Base-by-base conservation (phyloP, 1,140 invertebrate species). In the Popillia japonica region DNA sequence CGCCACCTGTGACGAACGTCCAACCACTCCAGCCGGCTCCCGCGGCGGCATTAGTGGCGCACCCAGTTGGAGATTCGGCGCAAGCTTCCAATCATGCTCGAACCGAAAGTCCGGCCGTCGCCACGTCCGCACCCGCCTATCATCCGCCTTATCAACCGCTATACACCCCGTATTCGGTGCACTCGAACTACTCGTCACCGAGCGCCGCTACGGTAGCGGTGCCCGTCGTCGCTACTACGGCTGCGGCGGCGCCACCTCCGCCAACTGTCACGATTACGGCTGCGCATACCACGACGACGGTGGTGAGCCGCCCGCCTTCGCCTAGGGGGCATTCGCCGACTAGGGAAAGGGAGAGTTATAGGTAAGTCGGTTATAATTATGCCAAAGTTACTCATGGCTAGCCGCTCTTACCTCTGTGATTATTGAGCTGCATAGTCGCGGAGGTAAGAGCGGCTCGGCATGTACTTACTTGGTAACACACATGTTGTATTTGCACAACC, bases 301-400 rank as follows among this genome's bases (percentile, higher is more conserved):
- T 34, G 20, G 76, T 79, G 34, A 79, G 80, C 27, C 59, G 68
- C 11, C 40, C 81, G n/a, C 76, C 82, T n/a, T 94, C 93, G 14
- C 94, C 94, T 7, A 89, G 93, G 80, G 92, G 92, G 74, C 93
- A 94, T 83, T 94, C 92, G 86, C 93, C 94, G 9, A 92, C 87
- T 79, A 89, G 93, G 80, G 94, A 95, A 77, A 79, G 94, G 78
- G 94, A 96, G 82, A 94, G 92, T 86, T 95, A 95, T 88, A 95
- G 94, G 94, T 96, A 90, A 79, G 81, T 78, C 3, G 3, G 27
- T 34, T 34, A 34, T 34, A 34, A 34, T 34, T 34, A 34, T 34
- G 1, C 1, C 4, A 34, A 34, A n/a, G n/a, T n/a, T n/a, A n/a
- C n/a, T n/a, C n/a, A n/a, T n/a, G n/a, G n/a, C n/a, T n/a, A n/a